Evolutionary conservation across 2,113 vertebrate species (phyloP).

Genomic region (Oxyura jamaicensis): DNA sequence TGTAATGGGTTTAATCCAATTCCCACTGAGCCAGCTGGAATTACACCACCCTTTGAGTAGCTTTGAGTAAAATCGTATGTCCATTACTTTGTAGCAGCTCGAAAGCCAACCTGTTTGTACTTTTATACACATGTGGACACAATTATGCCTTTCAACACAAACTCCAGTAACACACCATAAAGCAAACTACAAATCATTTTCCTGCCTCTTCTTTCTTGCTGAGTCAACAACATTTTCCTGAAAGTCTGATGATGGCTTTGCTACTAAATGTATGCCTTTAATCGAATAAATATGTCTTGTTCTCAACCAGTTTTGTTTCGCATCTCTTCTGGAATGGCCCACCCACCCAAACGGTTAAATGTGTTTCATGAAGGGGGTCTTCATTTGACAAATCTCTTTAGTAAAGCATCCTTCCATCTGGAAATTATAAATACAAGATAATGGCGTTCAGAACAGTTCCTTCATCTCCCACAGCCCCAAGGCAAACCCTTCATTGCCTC

Average conservation of each 20-base stretch:
- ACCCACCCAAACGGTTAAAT: not conserved
- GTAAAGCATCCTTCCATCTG: constrained; percentile 23
- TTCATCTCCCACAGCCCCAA: constrained; percentile 34
- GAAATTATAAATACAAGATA: constrained; percentile 44
- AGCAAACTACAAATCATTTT: not conserved
- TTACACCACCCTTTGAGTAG: not conserved
- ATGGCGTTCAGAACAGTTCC: constrained; percentile 29
- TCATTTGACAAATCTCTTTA: constrained; percentile 9
- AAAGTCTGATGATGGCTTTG: rapidly evolving
- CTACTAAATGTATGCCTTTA: not conserved
- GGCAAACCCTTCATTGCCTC: constrained; percentile 54
- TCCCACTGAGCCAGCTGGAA: not conserved
- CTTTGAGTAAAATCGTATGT: not conserved
- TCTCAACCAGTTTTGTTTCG: not conserved
- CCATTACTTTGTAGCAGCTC: not conserved
- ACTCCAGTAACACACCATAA: not conserved
- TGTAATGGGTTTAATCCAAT: not conserved
- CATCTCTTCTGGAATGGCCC: not conserved
- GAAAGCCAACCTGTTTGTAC: not conserved
- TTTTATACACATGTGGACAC: not conserved
- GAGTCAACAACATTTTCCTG: not conserved
- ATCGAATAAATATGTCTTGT: not conserved
- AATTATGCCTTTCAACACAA: not conserved
- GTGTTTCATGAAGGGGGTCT: not conserved
- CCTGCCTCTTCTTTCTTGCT: not conserved